Evolutionary conservation across 2,797 vertebrate genomes (phyloP), one percentile per base, ranked within the genome.

Genomic region (Eleutherodactylus coqui): DNA sequence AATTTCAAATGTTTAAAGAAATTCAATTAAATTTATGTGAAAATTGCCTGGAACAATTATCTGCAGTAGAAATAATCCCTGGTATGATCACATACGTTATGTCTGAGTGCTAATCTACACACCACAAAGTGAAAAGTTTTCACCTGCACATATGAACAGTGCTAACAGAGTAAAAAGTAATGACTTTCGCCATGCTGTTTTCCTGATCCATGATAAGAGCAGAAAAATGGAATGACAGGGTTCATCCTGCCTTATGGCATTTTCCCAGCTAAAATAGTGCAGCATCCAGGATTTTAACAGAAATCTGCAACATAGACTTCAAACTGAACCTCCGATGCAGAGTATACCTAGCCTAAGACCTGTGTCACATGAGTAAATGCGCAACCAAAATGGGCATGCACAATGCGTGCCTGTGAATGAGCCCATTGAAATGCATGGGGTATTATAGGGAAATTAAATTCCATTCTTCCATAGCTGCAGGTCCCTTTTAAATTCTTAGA

Each of bases 1-100:
- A 75, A 51, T 41, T 41, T 45, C 51, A 83, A 51, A 43, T 29
- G 70, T 60, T 83, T 58, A 75, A 53, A 36, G 32, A n/a, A 70
- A 38, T 4, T 27, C 21, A 4, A 79, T 79, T n/a, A n/a, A n/a
- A n/a, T 49, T 79, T 17, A 79, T 9, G 51, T 36, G 5, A 4
- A 81, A 81, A 51, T 81, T n/a, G 16, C 1, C 41, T 80, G 2
- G 3, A 2, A 78, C 24, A 78, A 32, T 58, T 60, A 27, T 41
- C 24, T 60, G 19, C 69, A 43, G 27, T 32, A 64, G 29, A 34
- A 51, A 53, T 53, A 64, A 32, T 53, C 45, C 24, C 24, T 4
- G 16, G n/a, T 73, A 0, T 27, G 34, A 43, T 47, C 38, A 45
- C 47, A 73, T 10, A 6, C 13, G 11, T 45, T 45, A 27, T 73